Conservation (phyloP, 53 echinoderm and acorn worm species). For the Henricia sp. region DNA sequence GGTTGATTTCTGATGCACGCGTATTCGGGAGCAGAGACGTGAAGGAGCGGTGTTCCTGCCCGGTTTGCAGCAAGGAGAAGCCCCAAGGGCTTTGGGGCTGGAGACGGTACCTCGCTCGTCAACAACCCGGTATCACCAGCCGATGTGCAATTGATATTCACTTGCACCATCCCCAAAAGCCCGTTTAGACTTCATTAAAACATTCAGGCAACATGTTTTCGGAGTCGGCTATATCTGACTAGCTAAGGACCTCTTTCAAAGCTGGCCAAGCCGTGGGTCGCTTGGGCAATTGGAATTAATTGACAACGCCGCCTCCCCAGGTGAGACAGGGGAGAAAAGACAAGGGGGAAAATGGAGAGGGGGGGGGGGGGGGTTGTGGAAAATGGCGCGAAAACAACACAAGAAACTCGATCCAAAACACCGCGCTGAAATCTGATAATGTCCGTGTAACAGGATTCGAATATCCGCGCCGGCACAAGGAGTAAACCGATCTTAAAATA, state of each 20-base stretch:
- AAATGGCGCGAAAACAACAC: slow-evolving; percentile 27
- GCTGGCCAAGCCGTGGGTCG: not conserved
- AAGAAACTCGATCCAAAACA: slow-evolving; percentile 32
- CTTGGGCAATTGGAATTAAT: slow-evolving; percentile 50
- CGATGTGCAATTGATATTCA: slow-evolving; percentile 7
- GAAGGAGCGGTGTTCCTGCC: not conserved
- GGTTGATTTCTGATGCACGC: slow-evolving; percentile 53
- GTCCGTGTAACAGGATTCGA: slow-evolving; percentile 47
- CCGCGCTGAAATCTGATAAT: slow-evolving; percentile 55
- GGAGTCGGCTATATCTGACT: slow-evolving; percentile 42
- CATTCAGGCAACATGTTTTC: slow-evolving; percentile 55
- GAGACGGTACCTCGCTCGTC: not conserved
- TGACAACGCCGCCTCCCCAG: slow-evolving; percentile 33
- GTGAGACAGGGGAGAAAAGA: not conserved
- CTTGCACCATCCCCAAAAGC: not conserved
- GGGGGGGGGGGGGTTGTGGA: not conserved
- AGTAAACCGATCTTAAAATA: slow-evolving; percentile 61
- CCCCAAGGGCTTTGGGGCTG: slow-evolving; percentile 7
- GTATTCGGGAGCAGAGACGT: not conserved
- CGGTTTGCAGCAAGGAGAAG: not conserved
- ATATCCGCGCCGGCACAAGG: slow-evolving; percentile 6
- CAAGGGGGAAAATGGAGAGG: not conserved
- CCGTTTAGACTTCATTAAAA: slow-evolving; percentile 12
- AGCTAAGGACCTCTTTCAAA: slow-evolving; percentile 5
- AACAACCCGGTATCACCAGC: slow-evolving; percentile 21